These are phyloP conservation scores for Sinonovacula constricta DNA, from an alignment of 1,140 invertebrate species.

Conservation along the genomic window DNA sequence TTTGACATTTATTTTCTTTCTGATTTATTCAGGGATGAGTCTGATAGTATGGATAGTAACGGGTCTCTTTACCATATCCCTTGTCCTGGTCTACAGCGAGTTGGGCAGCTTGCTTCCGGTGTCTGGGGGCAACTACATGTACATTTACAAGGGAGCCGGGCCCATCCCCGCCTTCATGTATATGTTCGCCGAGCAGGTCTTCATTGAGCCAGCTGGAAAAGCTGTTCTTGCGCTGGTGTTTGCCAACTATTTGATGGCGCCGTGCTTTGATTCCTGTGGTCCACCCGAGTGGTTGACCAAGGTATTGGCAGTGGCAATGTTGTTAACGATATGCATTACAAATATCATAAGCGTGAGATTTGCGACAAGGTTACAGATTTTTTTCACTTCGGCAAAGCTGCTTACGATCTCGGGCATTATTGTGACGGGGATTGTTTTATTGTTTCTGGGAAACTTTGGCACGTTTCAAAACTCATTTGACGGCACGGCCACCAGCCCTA, in stretches of 20 bases:
- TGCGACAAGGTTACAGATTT: slow-evolving; percentile 13
- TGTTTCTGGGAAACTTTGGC: background rate
- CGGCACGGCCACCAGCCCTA: background rate
- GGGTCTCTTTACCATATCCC: slow-evolving; percentile 11
- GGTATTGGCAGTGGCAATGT: slow-evolving; percentile 11
- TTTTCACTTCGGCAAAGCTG: slow-evolving; percentile 31
- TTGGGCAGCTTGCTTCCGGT: slow-evolving; percentile 43
- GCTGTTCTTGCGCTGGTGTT: slow-evolving; percentile 51
- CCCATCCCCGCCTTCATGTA: slow-evolving; percentile 50
- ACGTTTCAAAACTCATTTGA: slow-evolving; percentile 1
- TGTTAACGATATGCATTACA: slow-evolving; percentile 40
- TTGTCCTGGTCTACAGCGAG: slow-evolving; percentile 59
- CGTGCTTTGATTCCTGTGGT: slow-evolving; percentile 23
- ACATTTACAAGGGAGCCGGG: slow-evolving; percentile 55
- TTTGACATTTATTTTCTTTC: no score
- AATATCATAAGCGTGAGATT: slow-evolving; percentile 26
- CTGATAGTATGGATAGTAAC: slow-evolving; percentile 35
- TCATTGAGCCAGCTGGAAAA: slow-evolving; percentile 85
- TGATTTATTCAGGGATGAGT: no score
- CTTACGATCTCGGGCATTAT: slow-evolving; percentile 3
- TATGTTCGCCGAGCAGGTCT: slow-evolving; percentile 44
- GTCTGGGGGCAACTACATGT: slow-evolving; percentile 60
- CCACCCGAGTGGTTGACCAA: slow-evolving; percentile 16
- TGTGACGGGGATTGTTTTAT: slow-evolving; percentile 32
- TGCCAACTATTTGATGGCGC: slow-evolving; percentile 47